Percentiles rank a stretch among this genome's conserved stretches.
Conservation (phyloP, 2,888 invertebrate species). For the Nipponacmea schrenckii region DNA sequence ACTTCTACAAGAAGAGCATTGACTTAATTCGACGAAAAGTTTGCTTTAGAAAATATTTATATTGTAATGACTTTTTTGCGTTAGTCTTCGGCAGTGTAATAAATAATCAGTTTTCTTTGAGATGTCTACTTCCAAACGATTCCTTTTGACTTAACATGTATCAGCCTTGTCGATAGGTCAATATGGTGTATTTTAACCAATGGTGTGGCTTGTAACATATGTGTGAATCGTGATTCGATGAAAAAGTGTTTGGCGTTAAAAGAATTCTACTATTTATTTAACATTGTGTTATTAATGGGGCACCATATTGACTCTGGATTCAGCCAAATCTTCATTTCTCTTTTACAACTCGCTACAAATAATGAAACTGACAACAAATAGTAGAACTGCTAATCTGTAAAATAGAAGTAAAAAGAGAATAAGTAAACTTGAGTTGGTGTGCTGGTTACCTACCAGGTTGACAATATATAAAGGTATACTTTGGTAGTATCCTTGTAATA, state of each 20-base stretch:
- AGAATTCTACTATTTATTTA: conserved; percentile 1
- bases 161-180: conserved; percentile 1
- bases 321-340: not conserved
- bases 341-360: conserved; percentile 6
- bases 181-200: conserved; percentile 2
- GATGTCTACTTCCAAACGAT: too few relatives aligned
- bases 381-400: not conserved
- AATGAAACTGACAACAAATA: conserved; percentile 4
- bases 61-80: too few relatives aligned
- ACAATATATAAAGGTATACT: not conserved
- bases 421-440: not conserved
- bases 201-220: conserved; percentile 7
- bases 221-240: conserved; percentile 5
- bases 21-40: too few relatives aligned
- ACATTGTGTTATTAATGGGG: conserved; percentile 7
- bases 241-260: not conserved
- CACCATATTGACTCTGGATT: conserved; percentile 2
- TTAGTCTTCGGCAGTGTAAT: too few relatives aligned
- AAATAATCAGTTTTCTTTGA: too few relatives aligned
- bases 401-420: conserved; percentile 5
- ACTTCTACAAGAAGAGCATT: too few relatives aligned
- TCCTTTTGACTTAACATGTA: not conserved
- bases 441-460: not conserved
- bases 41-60: too few relatives aligned
- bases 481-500: not conserved